Percentiles rank a stretch among this genome's conserved stretches.
Evolutionary conservation across 2,113 vertebrate genomes (phyloP).

Genomic region (Oxyura jamaicensis): DNA sequence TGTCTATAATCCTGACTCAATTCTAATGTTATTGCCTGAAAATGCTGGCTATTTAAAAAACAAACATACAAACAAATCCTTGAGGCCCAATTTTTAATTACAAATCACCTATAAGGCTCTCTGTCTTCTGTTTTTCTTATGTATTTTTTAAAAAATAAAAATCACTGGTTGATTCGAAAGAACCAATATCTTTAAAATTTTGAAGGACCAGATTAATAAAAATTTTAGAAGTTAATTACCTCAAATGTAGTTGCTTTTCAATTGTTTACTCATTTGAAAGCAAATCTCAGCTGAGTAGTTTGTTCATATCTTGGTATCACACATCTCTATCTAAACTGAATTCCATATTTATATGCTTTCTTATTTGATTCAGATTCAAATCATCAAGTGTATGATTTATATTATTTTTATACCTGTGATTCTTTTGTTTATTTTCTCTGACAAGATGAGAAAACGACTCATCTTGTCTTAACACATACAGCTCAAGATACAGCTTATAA

Average conservation of each 20-base stretch:
- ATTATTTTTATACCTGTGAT: background rate
- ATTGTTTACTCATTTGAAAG: background rate
- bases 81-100: background rate
- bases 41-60: background rate
- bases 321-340: background rate
- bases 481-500: background rate
- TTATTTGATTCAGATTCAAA: too few relatives aligned
- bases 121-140: background rate
- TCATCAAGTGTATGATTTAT: background rate
- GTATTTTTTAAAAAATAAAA: conserved; percentile 9
- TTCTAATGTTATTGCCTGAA: conserved; percentile 7
- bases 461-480: background rate
- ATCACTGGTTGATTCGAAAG: background rate
- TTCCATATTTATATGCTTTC: background rate
- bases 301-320: background rate
- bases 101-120: background rate
- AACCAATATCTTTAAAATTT: background rate
- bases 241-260: background rate
- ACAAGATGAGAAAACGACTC: conserved; percentile 1
- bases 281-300: background rate
- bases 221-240: background rate
- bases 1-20: background rate
- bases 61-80: background rate
- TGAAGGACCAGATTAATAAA: background rate
- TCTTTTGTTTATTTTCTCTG: background rate